Evolutionary conservation across 2,888 invertebrate species (phyloP), one percentile per base, ranked within the genome.

Genomic region (Megastigmus dorsalis): DNA sequence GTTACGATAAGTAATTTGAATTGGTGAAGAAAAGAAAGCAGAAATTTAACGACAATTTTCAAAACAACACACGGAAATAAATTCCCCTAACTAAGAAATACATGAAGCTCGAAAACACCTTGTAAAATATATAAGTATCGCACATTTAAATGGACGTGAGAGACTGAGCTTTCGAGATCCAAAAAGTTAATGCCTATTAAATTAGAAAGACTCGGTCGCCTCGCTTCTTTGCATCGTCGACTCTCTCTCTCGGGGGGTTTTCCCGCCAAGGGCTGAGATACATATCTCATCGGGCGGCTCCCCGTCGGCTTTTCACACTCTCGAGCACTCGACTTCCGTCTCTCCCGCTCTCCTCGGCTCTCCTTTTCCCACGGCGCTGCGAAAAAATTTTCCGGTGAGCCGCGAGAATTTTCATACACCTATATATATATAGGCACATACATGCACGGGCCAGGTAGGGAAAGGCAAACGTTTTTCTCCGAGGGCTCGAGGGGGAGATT

Each of bases 281-380:
- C 57, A 33, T 57, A 74, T 74, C 74, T 69, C 68, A 59, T 57
- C 28, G 57, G n/a, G n/a, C n/a, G n/a, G 38, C 65, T 52, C 65
- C 70, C 70, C 70, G 66, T 43, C 15, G 75, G 75, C 41, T 75
- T 75, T 75, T 75, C 75, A 75, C 70, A 70, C 75, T 70, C 54
- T 15, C 18, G 48, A 5, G 1, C 30, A 1, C 52, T 4, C 9
- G 9, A 33, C 43, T 79, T 55, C 67, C 55, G 33, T 67, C 57
- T 62, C 70, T 15, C 62, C 50, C 20, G 55, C 28, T 66, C 28
- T 73, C 41, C n/a, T 59, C 52, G 52, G 59, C 75, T 74, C 66
- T 69, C 28, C 54, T 72, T 76, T 73, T 70, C 70, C 70, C 75
- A 70, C 70, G 74, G 50, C 18, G 41, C 54, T 68, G 70, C 70